These are phyloP conservation scores for Psittacula cyanocephala DNA, from an alignment of 2,113 vertebrate genomes.

Conservation along the genomic window DNA sequence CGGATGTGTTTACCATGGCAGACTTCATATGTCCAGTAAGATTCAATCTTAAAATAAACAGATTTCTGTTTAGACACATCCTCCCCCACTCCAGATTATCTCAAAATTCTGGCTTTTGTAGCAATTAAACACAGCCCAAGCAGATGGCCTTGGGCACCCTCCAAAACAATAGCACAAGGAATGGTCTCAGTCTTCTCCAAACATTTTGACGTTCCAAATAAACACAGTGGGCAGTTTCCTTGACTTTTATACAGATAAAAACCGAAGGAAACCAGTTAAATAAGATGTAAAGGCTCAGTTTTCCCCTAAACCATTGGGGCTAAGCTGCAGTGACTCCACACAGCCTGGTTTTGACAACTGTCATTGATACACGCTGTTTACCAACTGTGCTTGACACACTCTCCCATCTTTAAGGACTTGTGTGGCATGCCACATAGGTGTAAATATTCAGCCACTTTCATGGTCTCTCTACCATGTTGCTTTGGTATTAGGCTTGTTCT, in stretches of 20 bases:
- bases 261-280: background rate
- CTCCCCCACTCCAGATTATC: background rate
- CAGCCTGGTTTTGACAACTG: background rate
- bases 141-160: background rate
- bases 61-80: background rate
- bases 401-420: background rate
- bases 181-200: background rate
- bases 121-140: background rate
- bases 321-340: background rate
- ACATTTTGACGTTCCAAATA: background rate
- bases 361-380: background rate
- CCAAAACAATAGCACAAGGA: background rate
- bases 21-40: conserved; percentile 98
- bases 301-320: background rate
- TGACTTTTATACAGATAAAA: background rate
- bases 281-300: background rate
- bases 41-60: conserved; percentile 86
- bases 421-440: background rate
- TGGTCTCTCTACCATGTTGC: background rate
- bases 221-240: background rate
- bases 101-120: background rate
- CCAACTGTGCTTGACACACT: background rate
- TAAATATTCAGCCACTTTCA: background rate
- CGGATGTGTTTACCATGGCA: conserved; percentile 96
- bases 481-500: background rate